Evolutionary conservation across 2,888 invertebrate species (phyloP), one percentile per base, ranked within the genome.

Genomic region (Cheilosia soror): DNA sequence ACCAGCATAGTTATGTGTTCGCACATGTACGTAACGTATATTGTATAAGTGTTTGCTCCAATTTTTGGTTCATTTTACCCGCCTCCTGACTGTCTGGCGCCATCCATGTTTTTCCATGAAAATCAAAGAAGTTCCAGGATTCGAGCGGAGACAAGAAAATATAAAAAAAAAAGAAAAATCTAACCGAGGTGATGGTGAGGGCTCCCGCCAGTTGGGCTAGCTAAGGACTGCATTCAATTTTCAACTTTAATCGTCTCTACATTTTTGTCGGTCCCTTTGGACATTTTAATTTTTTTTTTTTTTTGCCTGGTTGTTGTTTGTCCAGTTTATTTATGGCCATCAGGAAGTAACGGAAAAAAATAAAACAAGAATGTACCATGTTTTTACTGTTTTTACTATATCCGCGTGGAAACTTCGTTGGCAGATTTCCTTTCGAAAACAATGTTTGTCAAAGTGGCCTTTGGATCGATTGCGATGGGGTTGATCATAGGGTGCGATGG

Each of bases 1-100:
- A 42, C 29, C 49, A 58, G 51, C 20, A 66, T 51, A 73, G 66
- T 66, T 65, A 63, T 63, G 40, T 47, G 27, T 55, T 33, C 66
- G 53, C 49, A 65, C 20, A 20, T 20, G 20, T 20, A 20, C 2
- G 20, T 20, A 20, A 20, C 2, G 20, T 20, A 20, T 20, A 20
- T 20, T 53, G 57, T 65, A 58, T 73, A 42, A 51, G 69, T 44
- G 79, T 29, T 71, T 84, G 84, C 71, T 62, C 84, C 66, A 84
- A 80, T 84, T 84, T 84, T 84, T 66, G 84, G 75, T 71, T 84
- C 79, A 84, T 60, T 75, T 75, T 66, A 71, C 20, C 79, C 65
- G 84, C 75, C 84, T 84, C 84, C 84, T 84, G 80, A 44, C 84
- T 84, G 84, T 84, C 84, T 84, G 84, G 84, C 84, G 84, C 84